These are phyloP conservation scores for Grammomys dolichurus DNA, from an alignment of 2,113 vertebrate species.

Conservation along the genomic window DNA sequence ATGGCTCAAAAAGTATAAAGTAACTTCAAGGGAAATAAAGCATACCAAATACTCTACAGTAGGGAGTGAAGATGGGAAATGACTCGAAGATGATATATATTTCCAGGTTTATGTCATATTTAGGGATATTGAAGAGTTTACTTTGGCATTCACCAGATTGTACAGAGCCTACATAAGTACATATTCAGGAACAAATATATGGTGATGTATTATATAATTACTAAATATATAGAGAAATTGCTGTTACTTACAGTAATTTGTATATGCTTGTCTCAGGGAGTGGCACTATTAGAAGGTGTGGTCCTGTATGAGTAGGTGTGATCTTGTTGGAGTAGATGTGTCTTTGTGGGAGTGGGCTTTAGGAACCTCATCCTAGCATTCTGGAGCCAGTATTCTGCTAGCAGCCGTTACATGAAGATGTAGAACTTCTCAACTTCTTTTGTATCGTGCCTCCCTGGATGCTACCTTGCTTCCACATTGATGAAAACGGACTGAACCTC, in stretches of 20 bases:
- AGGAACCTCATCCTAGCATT: too few relatives aligned
- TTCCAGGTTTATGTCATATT: background rate
- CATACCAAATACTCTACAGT: background rate
- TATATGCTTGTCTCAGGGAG: too few relatives aligned
- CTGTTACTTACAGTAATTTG: background rate
- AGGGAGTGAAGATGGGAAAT: background rate
- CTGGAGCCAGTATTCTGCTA: too few relatives aligned
- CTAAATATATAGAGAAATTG: background rate
- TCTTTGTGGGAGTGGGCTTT: too few relatives aligned
- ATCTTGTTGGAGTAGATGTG: too few relatives aligned
- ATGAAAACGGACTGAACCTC: too few relatives aligned
- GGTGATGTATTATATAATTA: background rate
- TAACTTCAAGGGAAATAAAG: background rate
- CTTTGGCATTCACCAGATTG: background rate
- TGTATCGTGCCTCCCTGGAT: too few relatives aligned
- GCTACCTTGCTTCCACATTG: too few relatives aligned
- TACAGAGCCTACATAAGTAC: background rate
- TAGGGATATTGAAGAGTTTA: background rate
- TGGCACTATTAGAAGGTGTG: too few relatives aligned
- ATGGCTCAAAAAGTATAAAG: background rate
- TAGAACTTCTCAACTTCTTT: too few relatives aligned
- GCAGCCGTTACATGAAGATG: too few relatives aligned
- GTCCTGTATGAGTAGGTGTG: too few relatives aligned
- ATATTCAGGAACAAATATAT: background rate
- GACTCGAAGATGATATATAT: background rate